These are phyloP conservation scores for Pinna nobilis DNA, from an alignment of 1,140 invertebrate genomes.

Conservation along the genomic window DNA sequence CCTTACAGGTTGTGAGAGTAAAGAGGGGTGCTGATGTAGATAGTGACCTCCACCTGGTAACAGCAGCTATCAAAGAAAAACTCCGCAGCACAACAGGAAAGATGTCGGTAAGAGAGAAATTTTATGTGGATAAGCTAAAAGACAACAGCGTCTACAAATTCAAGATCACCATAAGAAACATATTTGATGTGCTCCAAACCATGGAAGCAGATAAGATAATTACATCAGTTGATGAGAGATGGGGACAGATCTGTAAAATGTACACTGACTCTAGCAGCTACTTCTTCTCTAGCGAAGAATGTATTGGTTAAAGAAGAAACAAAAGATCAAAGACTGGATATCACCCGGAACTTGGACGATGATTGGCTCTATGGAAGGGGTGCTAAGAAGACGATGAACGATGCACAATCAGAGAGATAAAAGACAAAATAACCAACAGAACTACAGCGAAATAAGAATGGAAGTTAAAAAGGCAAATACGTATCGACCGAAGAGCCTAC, in stretches of 20 bases:
- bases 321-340: slow-evolving; percentile 7
- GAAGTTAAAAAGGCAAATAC: not conserved
- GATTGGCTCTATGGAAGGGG: slow-evolving; percentile 10
- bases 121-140: slow-evolving; percentile 4
- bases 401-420: not conserved
- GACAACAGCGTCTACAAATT: not conserved
- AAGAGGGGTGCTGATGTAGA: not conserved
- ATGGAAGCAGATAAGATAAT: not conserved
- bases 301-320: slow-evolving; percentile 1
- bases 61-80: slow-evolving; percentile 25
- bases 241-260: not conserved
- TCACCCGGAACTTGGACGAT: not conserved
- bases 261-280: too few relatives aligned
- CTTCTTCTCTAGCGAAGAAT: not conserved
- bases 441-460: slow-evolving; percentile 13
- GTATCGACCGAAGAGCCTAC: not conserved
- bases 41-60: not conserved
- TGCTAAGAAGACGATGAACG: slow-evolving; percentile 5
- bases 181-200: slow-evolving; percentile 3
- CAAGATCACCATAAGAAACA: not conserved
- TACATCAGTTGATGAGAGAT: not conserved
- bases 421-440: not conserved
- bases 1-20: not conserved
- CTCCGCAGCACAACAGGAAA: not conserved
- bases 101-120: not conserved